phyloP scores from a whole-genome alignment of 2,113 vertebrate species.

The Zosterops lateralis region DNA sequence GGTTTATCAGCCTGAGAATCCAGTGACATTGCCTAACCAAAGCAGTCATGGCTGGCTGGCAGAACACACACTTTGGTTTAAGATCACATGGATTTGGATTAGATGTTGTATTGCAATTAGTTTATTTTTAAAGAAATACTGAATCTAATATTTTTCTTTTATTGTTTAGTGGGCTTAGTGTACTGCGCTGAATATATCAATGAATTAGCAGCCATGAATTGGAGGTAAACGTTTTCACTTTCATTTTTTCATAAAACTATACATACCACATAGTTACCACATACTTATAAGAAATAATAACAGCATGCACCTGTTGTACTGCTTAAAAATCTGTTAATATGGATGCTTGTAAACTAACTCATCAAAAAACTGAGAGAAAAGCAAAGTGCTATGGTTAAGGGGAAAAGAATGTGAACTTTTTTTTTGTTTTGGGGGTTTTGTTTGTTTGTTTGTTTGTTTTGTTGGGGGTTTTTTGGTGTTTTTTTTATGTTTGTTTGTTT shows the following conservation, averaged over 20 bases:
- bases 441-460: neutral
- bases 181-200: conserved; percentile 91
- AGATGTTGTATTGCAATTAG: neutral
- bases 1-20: neutral
- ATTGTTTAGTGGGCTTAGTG: conserved; percentile 80
- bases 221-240: conserved; percentile 79
- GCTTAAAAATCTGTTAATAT: neutral
- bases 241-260: neutral
- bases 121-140: neutral
- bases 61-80: neutral
- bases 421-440: neutral
- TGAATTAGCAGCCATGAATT: conserved; percentile 92
- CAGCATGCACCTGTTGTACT: neutral
- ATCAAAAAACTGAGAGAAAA: neutral
- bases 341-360: neutral
- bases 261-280: neutral
- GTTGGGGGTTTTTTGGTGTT: neutral
- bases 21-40: neutral
- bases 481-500: neutral
- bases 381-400: neutral
- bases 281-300: neutral
- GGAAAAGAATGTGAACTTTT: neutral
- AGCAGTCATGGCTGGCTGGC: neutral
- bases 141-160: neutral
- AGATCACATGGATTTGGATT: neutral